phyloP scores from a whole-genome alignment of 1,140 invertebrate genomes.

The Drosophila cardini region DNA sequence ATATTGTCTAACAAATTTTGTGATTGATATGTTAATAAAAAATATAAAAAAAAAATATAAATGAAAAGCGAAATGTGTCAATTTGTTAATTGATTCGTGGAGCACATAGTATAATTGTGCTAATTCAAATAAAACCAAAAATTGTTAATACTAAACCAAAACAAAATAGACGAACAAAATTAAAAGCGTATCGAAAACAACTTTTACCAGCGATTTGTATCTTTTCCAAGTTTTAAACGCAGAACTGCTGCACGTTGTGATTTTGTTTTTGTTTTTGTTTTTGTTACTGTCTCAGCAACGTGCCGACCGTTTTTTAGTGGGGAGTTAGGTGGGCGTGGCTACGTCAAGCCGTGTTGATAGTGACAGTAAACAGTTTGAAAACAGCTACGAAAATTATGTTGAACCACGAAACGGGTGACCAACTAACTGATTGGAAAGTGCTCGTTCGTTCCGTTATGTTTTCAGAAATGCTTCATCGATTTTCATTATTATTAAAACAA shows the following conservation, averaged over 20 bases:
- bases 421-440: slow-evolving; percentile 71
- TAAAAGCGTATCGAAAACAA: slow-evolving; percentile 72
- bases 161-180: slow-evolving; percentile 25
- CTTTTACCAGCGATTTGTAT: slow-evolving; percentile 74
- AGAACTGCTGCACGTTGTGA: slow-evolving; percentile 55
- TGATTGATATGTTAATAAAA: slow-evolving; percentile 10
- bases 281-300: slow-evolving; percentile 26
- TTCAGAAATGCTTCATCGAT: slow-evolving; percentile 34
- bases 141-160: slow-evolving; percentile 37
- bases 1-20: slow-evolving; percentile 16
- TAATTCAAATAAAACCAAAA: slow-evolving; percentile 59
- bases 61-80: slow-evolving; percentile 29
- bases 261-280: slow-evolving; percentile 26
- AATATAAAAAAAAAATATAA: background rate
- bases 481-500: slow-evolving; percentile 28
- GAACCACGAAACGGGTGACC: slow-evolving; percentile 44
- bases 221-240: slow-evolving; percentile 54
- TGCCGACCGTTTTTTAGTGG: slow-evolving; percentile 43
- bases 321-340: slow-evolving; percentile 65
- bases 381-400: slow-evolving; percentile 69
- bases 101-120: slow-evolving; percentile 42
- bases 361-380: slow-evolving; percentile 49
- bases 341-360: slow-evolving; percentile 48
- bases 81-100: slow-evolving; percentile 26
- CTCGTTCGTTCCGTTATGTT: slow-evolving; percentile 59